Evolutionary conservation across 2,797 vertebrate species (phyloP).

Genomic region (Phoeniculus purpureus): DNA sequence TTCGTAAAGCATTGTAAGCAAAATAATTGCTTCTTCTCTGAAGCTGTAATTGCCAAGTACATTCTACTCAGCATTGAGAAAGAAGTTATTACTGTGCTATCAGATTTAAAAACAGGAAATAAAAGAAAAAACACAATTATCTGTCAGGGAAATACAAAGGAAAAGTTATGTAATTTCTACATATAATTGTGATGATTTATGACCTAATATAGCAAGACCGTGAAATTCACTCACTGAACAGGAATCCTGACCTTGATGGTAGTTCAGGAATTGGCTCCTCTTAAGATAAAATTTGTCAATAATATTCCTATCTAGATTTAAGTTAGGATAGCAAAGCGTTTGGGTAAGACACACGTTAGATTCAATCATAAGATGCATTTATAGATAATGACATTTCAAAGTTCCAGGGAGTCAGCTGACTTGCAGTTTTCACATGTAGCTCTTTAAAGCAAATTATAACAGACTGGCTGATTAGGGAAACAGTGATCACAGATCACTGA

Average conservation of each 20-base stretch:
- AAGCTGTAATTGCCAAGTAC: constrained; percentile 27
- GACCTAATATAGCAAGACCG: constrained; percentile 8
- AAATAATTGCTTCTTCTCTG: constrained; percentile 62
- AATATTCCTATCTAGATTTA: constrained; percentile 9
- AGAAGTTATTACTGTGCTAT: constrained; percentile 38
- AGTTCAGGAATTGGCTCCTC: neutral
- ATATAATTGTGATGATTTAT: constrained; percentile 40
- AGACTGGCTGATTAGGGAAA: neutral
- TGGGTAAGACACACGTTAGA: neutral
- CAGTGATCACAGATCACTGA: neutral
- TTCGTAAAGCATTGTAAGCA: constrained; percentile 54
- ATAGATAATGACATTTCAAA: neutral
- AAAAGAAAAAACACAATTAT: constrained; percentile 44
- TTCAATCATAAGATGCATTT: neutral
- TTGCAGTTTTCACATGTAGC: neutral
- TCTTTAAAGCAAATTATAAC: constrained; percentile 2
- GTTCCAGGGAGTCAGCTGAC: neutral
- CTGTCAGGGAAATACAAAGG: constrained; percentile 44
- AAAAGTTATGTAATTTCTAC: constrained; percentile 36
- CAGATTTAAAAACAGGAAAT: constrained; percentile 52
- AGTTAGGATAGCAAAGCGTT: neutral
- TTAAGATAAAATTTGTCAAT: neutral
- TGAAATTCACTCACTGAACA: neutral
- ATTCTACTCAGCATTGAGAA: neutral
- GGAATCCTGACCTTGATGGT: neutral